Evolutionary conservation across 2,888 invertebrate genomes (phyloP).

Genomic region (Ennomos fuscantarius): DNA sequence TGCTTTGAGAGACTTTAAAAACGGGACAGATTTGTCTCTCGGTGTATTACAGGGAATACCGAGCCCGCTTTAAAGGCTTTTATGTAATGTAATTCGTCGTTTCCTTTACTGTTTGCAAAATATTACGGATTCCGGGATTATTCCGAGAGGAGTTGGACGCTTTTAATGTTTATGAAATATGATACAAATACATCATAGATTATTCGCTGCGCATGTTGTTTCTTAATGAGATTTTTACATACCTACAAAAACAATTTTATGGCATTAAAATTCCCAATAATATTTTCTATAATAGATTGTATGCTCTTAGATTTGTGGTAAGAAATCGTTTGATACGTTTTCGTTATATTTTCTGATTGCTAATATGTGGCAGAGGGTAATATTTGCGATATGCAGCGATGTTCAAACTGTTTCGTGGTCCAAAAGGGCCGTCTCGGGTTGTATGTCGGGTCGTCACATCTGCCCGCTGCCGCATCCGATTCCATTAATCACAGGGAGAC

Average conservation of each 20-base stretch:
- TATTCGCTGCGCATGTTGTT: neutral
- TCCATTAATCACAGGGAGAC: constrained; percentile 75
- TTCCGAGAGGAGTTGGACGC: constrained; percentile 20
- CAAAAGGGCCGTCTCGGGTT: constrained; percentile 53
- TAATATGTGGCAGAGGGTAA: neutral
- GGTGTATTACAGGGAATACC: constrained; percentile 65
- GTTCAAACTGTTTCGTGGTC: constrained; percentile 46
- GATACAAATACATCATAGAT: constrained; percentile 3
- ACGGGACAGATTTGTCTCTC: constrained; percentile 72
- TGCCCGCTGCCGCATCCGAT: constrained; percentile 69
- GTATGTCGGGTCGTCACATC: constrained; percentile 58
- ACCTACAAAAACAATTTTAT: too few species aligned
- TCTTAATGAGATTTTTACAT: neutral
- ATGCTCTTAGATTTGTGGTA: neutral
- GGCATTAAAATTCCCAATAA: too few species aligned
- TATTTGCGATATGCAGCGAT: constrained; percentile 16
- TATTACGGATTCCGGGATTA: constrained; percentile 31
- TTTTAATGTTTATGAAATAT: constrained; percentile 26
- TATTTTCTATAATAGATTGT: too few species aligned
- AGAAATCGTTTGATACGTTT: neutral
- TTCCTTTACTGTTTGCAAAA: constrained; percentile 35
- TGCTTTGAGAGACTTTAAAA: constrained; percentile 75
- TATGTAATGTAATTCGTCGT: constrained; percentile 46
- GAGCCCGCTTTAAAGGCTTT: constrained; percentile 47
- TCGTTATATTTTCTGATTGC: neutral